phyloP scores from a whole-genome alignment of 2,888 invertebrate species.

The Eurytoma californica region DNA sequence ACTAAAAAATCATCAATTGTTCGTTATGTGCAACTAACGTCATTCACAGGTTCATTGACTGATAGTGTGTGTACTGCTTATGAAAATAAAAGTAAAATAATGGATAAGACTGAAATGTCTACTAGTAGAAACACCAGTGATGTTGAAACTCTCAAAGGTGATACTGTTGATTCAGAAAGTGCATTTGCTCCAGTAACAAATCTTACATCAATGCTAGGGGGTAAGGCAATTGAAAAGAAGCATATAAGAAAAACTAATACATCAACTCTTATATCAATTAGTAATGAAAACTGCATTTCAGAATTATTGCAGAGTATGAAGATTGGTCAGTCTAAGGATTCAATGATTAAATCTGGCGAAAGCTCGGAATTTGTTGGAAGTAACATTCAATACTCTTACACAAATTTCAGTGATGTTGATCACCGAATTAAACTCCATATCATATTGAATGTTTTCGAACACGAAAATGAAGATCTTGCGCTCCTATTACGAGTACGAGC shows the following conservation, averaged over 20 bases:
- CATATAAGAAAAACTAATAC: background rate
- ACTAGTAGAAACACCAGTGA: conserved; percentile 58
- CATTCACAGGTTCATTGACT: conserved; percentile 76
- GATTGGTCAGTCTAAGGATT: conserved; percentile 73
- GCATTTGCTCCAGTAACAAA: conserved; percentile 64
- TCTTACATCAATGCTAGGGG: conserved; percentile 75
- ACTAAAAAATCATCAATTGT: conserved; percentile 21
- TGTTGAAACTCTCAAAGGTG: conserved; percentile 57
- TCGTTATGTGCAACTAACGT: conserved; percentile 47
- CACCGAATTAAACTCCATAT: conserved; percentile 79
- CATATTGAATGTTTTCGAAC: conserved; percentile 77
- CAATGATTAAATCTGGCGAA: conserved; percentile 69
- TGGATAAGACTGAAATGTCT: conserved; percentile 60
- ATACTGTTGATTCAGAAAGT: conserved; percentile 56
- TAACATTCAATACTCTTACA: conserved; percentile 77
- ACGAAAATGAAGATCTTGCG: conserved; percentile 77
- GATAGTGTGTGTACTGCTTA: conserved; percentile 80
- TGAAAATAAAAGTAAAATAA: conserved; percentile 72
- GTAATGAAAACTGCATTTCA: conserved; percentile 58
- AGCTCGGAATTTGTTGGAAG: conserved; percentile 62
- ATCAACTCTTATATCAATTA: background rate
- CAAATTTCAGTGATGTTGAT: conserved; percentile 77
- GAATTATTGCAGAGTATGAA: conserved; percentile 76
- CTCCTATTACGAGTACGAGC: conserved; percentile 76
- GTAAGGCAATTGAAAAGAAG: conserved; percentile 65